phyloP scores from a whole-genome alignment of 2,888 invertebrate genomes.

The Linyphia triangularis region DNA sequence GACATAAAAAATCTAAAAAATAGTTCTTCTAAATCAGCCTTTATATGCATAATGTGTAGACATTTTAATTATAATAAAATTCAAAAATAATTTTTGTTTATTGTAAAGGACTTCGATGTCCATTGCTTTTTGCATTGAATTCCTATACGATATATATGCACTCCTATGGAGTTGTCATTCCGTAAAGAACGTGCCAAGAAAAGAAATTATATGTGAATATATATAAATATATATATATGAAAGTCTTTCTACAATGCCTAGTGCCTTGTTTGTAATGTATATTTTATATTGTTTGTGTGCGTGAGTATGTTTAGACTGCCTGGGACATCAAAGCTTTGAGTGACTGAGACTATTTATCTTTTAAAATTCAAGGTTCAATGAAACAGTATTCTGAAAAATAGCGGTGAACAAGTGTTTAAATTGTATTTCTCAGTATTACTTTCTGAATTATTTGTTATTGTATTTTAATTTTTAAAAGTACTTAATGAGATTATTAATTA shows the following conservation, averaged over 20 bases:
- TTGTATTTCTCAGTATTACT: neutral
- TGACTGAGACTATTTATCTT: slow-evolving; percentile 53
- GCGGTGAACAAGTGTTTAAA: neutral
- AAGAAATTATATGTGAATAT: slow-evolving; percentile 58
- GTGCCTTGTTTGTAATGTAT: slow-evolving; percentile 72
- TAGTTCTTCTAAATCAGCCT: too few relatives aligned
- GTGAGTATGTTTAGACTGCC: slow-evolving; percentile 4
- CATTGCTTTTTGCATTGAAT: too few relatives aligned
- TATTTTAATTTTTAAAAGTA: neutral
- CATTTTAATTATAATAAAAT: too few relatives aligned
- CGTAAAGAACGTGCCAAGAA: slow-evolving; percentile 42
- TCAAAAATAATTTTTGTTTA: too few relatives aligned
- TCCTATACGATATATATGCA: neutral
- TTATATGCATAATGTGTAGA: too few relatives aligned
- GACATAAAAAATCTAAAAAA: too few relatives aligned
- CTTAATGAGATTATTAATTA: too few relatives aligned
- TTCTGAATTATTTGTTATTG: neutral
- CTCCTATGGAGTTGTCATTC: neutral
- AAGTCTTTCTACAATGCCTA: slow-evolving; percentile 61
- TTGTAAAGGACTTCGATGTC: too few relatives aligned
- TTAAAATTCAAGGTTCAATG: slow-evolving; percentile 11
- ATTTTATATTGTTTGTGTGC: slow-evolving; percentile 53
- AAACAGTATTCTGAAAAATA: slow-evolving; percentile 29
- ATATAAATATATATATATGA: slow-evolving; percentile 35
- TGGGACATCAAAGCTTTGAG: slow-evolving; percentile 5